Evolutionary conservation across 2,113 vertebrate species (phyloP), one percentile per base, ranked within the genome.

Genomic region (Hypomesus transpacificus): DNA sequence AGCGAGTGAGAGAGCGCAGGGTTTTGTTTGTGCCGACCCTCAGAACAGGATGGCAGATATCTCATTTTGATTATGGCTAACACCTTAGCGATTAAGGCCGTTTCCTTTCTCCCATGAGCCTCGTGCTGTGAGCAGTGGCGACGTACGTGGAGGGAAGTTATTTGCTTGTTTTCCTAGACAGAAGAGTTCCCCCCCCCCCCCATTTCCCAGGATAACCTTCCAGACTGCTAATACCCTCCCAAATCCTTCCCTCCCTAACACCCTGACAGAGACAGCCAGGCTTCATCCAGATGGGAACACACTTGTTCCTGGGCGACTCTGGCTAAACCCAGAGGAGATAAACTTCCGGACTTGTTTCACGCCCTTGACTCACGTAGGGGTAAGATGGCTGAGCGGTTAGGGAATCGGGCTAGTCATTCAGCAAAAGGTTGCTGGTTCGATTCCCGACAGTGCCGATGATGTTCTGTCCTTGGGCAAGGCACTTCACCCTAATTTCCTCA

Each of bases 221-320:
- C 66, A 60, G 70, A 72, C 74, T 71, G 56, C 66, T 74, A 68
- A 83, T 79, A 82, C 79, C 61, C 6, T 16, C 70, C 2, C 53
- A 65, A 81, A 78, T 84, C 77, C n/a, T n/a, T n/a, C n/a, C n/a
- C n/a, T n/a, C n/a, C n/a, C 62, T 75, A 61, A 78, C 59, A 79
- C 62, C 50, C 62, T 57, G 66, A 78, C 66, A 71, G 65, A 73
- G 71, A 64, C 24, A 57, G 65, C 7, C 1, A 68, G 65, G 65
- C 68, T 57, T 71, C 70, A 82, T 78, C 75, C 80, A 79, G 80
- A 84, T 84, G 75, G 71, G 50, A 22, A 39, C 64, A 70, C 78
- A 84, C 52, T 75, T 76, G 77, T 82, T 80, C 60, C 34, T 68
- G 54, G 31, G 14, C 50, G 24, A 59, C 65, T 14, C 2, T 39